Percentiles rank a stretch among this genome's conserved stretches.
These are phyloP conservation scores for Hydrolagus affinis DNA, from an alignment of 2,113 vertebrate genomes.

Conservation along the genomic window DNA sequence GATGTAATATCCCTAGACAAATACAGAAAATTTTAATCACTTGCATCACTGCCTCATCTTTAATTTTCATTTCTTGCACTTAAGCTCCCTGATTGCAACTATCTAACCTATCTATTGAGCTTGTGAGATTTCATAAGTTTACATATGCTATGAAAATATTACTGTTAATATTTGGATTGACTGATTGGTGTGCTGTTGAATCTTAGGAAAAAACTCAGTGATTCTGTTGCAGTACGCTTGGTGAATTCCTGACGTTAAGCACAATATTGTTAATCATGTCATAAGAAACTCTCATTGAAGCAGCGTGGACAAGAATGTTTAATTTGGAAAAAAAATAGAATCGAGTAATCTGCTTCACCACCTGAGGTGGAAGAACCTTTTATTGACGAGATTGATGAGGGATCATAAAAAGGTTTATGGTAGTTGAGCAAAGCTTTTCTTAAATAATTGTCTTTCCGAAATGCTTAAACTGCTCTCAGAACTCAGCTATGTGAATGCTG, in stretches of 20 bases:
- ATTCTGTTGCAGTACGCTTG: too few relatives aligned
- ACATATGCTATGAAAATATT: neutral
- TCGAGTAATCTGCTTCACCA: slow-evolving; percentile 1
- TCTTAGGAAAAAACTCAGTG: too few relatives aligned
- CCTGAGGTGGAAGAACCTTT: neutral
- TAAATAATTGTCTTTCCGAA: slow-evolving; percentile 25
- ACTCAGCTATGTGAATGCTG: slow-evolving; percentile 20
- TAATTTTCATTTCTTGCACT: too few relatives aligned
- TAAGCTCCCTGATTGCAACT: too few relatives aligned
- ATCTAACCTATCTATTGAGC: neutral
- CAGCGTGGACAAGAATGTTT: neutral
- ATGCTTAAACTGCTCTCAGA: slow-evolving; percentile 10
- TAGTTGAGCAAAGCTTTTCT: slow-evolving; percentile 8
- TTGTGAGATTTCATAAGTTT: neutral
- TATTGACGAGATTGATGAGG: slow-evolving; percentile 21
- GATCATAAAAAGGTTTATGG: slow-evolving; percentile 18
- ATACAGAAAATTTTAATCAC: neutral
- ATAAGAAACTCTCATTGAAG: neutral
- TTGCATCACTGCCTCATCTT: neutral
- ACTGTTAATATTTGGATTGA: neutral
- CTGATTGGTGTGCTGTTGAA: too few relatives aligned
- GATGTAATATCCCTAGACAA: neutral
- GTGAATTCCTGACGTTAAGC: too few relatives aligned
- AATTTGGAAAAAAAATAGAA: neutral
- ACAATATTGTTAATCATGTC: too few relatives aligned